phyloP scores from a whole-genome alignment of 2,888 invertebrate species.

The Drosophila kokeensis region DNA sequence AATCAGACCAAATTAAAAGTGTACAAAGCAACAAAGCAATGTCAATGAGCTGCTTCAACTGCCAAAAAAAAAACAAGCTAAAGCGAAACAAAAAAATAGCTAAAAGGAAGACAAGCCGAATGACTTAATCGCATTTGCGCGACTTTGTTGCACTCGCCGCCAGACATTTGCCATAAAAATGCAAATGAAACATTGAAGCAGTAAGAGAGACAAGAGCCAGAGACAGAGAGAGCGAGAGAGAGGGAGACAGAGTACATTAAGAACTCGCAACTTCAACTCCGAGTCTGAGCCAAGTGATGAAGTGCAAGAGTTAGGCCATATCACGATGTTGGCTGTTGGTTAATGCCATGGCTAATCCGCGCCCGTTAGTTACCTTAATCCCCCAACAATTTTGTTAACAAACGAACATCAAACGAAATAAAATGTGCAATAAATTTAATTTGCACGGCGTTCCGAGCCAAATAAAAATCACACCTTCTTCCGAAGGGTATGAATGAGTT shows the following conservation, averaged over 20 bases:
- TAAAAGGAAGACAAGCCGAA: constrained; percentile 54
- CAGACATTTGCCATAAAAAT: constrained; percentile 74
- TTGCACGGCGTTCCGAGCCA: constrained; percentile 56
- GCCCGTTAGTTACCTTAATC: constrained; percentile 76
- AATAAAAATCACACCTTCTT: constrained; percentile 59
- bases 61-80: constrained; percentile 26
- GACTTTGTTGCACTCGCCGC: constrained; percentile 67
- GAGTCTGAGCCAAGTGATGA: constrained; percentile 59
- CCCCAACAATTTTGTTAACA: constrained; percentile 77
- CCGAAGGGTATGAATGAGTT: constrained; percentile 53
- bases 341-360: constrained; percentile 78
- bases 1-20: constrained; percentile 73
- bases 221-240: neutral
- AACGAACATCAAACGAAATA: constrained; percentile 83
- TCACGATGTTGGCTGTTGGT: constrained; percentile 72
- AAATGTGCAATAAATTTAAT: constrained; percentile 84
- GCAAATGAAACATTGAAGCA: constrained; percentile 72
- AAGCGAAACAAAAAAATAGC: constrained; percentile 2
- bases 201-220: neutral
- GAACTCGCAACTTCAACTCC: constrained; percentile 16
- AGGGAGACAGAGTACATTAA: constrained; percentile 1
- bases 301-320: constrained; percentile 78
- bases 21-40: constrained; percentile 51
- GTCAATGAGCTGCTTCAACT: constrained; percentile 49
- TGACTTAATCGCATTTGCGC: constrained; percentile 77